A percentile compares a stretch with the other conserved stretches of the same genome.
phyloP scores from a whole-genome alignment of 2,113 vertebrate genomes.

The Lepisosteus osseus region DNA sequence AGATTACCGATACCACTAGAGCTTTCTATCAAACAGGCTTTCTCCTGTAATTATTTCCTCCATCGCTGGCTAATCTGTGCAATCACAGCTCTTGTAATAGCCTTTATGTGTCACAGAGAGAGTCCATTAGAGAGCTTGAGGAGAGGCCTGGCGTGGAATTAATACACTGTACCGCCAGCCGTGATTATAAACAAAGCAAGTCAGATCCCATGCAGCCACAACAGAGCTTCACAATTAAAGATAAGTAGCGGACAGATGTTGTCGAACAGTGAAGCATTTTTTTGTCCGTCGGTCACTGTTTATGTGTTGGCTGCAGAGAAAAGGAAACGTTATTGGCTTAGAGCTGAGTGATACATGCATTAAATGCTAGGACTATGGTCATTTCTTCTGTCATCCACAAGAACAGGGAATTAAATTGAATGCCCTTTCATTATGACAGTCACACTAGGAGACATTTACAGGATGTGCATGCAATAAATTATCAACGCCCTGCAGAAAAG shows the following conservation, averaged over 20 bases:
- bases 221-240: not conserved
- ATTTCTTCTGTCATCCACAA: not conserved
- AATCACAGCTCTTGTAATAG: conserved; percentile 27
- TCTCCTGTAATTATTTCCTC: conserved; percentile 26
- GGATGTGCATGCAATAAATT: not conserved
- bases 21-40: conserved; percentile 10
- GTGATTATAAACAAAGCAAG: not conserved
- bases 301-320: not conserved
- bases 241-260: conserved; percentile 11
- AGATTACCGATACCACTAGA: not conserved
- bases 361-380: no score
- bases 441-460: not conserved
- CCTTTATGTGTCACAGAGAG: conserved; percentile 28
- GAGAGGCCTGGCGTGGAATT: not conserved
- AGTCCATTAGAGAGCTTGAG: conserved; percentile 17
- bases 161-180: not conserved
- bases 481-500: not conserved
- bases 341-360: no score
- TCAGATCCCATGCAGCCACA: not conserved
- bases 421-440: conserved; percentile 4
- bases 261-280: not conserved
- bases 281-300: not conserved
- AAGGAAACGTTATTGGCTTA: not conserved
- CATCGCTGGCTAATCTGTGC: conserved; percentile 26
- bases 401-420: conserved; percentile 6